Evolutionary conservation across 1,140 invertebrate genomes (phyloP).

Genomic region (Helicoverpa armigera): DNA sequence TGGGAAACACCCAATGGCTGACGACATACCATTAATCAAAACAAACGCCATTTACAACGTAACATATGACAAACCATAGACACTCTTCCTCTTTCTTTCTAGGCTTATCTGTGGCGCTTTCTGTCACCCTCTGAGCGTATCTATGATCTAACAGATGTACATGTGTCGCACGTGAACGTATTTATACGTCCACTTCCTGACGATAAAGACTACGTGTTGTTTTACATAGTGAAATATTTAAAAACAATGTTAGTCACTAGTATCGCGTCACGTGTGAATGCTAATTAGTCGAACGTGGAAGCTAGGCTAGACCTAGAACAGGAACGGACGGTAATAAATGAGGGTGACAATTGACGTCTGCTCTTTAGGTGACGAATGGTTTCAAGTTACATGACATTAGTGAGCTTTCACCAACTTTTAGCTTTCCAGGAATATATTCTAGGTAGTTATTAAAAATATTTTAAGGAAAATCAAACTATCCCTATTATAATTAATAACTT

Average conservation of each 20-base stretch:
- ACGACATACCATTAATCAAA: background rate
- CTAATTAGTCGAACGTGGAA: slow-evolving; percentile 2
- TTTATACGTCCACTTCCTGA: slow-evolving; percentile 30
- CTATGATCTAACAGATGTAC: slow-evolving; percentile 24
- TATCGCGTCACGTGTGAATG: background rate
- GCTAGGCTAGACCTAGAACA: slow-evolving; percentile 24
- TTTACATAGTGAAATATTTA: background rate
- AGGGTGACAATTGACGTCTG: slow-evolving; percentile 27
- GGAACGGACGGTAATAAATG: slow-evolving; percentile 10
- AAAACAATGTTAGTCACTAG: slow-evolving; percentile 14
- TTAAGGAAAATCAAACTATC: too few relatives aligned
- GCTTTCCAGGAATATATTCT: background rate
- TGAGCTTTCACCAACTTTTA: background rate
- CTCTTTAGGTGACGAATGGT: background rate
- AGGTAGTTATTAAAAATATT: background rate
- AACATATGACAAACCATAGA: background rate
- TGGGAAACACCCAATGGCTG: background rate
- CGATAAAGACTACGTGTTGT: background rate
- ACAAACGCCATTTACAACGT: background rate
- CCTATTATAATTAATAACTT: too few relatives aligned
- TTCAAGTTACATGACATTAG: background rate
- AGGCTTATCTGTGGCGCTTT: slow-evolving; percentile 27
- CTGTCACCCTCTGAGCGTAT: slow-evolving; percentile 10
- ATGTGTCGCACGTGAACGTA: slow-evolving; percentile 13
- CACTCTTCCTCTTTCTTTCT: slow-evolving; percentile 37